phyloP scores from a whole-genome alignment of 2,888 invertebrate species.

The Brassicogethes aeneus region DNA sequence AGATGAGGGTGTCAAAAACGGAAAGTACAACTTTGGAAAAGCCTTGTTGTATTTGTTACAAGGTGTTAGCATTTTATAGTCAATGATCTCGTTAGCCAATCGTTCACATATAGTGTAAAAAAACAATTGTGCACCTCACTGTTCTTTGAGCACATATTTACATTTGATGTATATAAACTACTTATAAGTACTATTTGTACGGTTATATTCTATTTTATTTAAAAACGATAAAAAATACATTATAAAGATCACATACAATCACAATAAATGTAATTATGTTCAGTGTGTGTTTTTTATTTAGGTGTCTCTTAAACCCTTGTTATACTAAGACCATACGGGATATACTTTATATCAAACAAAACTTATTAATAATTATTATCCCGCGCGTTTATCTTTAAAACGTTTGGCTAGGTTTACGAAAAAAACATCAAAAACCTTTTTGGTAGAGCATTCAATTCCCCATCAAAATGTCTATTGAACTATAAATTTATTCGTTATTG shows the following conservation, averaged over 20 bases:
- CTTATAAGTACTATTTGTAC: slow-evolving; percentile 31
- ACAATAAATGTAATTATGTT: slow-evolving; percentile 21
- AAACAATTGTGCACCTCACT: slow-evolving; percentile 21
- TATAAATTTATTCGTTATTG: too few species aligned
- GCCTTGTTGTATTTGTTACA: slow-evolving; percentile 26
- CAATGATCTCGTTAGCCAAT: slow-evolving; percentile 34
- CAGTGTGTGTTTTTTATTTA: background rate
- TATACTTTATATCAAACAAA: too few species aligned
- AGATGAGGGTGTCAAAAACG: background rate
- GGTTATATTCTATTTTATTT: slow-evolving; percentile 29
- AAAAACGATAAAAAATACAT: slow-evolving; percentile 17
- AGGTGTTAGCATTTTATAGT: slow-evolving; percentile 29
- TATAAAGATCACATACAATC: slow-evolving; percentile 22
- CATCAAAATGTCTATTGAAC: too few species aligned
- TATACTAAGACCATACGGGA: too few species aligned
- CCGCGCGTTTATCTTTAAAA: too few species aligned
- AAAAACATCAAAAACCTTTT: too few species aligned
- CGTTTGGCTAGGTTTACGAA: too few species aligned
- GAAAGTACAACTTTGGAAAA: slow-evolving; percentile 8
- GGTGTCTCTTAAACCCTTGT: too few species aligned
- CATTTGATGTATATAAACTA: slow-evolving; percentile 24
- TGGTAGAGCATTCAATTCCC: too few species aligned
- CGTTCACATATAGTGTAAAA: slow-evolving; percentile 22
- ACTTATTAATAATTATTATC: too few species aligned
- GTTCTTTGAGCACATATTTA: slow-evolving; percentile 21